Evolutionary conservation across 2,888 invertebrate genomes (phyloP).

Genomic region (Scelioninae gen. 1): DNA sequence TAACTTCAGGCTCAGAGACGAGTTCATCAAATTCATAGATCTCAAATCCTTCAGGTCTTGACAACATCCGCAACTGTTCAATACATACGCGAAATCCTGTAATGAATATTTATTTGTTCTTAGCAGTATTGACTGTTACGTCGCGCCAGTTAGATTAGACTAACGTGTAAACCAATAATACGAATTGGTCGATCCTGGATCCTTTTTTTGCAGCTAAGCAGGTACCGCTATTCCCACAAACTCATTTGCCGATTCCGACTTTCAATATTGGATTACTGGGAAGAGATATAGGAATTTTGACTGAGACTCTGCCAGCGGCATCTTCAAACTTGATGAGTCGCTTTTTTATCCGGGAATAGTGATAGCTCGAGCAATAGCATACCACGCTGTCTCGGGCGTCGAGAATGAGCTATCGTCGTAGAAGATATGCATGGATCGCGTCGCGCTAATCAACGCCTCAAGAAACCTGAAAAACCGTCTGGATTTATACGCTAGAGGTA

Average conservation of each 20-base stretch:
- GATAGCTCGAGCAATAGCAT: conserved; percentile 79
- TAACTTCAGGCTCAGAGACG: conserved; percentile 34
- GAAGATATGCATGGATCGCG: conserved; percentile 82
- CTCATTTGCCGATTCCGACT: conserved; percentile 66
- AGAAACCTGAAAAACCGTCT: conserved; percentile 18
- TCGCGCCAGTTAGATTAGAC: conserved; percentile 20
- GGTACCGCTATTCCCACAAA: conserved; percentile 59
- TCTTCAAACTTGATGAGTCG: conserved; percentile 26
- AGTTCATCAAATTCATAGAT: conserved; percentile 67
- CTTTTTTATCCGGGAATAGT: conserved; percentile 79
- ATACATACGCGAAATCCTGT: not conserved
- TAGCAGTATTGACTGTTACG: conserved; percentile 16
- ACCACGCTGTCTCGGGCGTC: conserved; percentile 78
- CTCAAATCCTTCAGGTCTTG: conserved; percentile 22
- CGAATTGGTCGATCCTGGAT: not conserved
- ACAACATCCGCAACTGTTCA: conserved; percentile 19
- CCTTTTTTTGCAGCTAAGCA: conserved; percentile 27
- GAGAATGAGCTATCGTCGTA: conserved; percentile 78
- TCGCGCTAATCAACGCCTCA: conserved; percentile 82
- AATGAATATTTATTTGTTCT: conserved; percentile 55
- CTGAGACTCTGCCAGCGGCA: conserved; percentile 32
- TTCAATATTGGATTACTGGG: conserved; percentile 74
- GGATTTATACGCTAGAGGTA: conserved; percentile 2
- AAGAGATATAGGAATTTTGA: conserved; percentile 49
- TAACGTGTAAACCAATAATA: conserved; percentile 41